Base-by-base conservation (phyloP, 2,888 invertebrate genomes). In the Pilophorus perplexus region DNA sequence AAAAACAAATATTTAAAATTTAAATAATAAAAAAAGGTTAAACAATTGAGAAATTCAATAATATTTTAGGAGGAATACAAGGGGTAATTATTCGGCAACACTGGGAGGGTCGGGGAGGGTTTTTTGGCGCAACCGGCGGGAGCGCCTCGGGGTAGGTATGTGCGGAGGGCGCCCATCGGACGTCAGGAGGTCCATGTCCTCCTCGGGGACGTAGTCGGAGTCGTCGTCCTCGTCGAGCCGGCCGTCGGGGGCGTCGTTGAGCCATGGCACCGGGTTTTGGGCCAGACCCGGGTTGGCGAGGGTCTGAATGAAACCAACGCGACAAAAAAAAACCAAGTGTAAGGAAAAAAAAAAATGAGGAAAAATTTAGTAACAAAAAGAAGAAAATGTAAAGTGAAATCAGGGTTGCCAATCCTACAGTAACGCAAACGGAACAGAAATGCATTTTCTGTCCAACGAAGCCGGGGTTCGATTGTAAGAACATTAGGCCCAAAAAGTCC, bases 221-320 rank as follows among this genome's bases (percentile, higher is more conserved):
- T 27, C 28, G 16, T 1, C 52, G 2, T 52, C 52, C 1, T 27
- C 52, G 25, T 4, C 27, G 52, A 25, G 14, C 28, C 3, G 16
- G 2, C 27, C 52, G 14, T 52, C 52, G 6, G 27, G 33, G 14
- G 22, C 25, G 28, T 50, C 50, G 3, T 27, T 10, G 4, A 8
- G 46, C 23, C 23, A 12, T 2, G 14, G 25, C 20, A 23, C 20
- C 2, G 46, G 12, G 46, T 25, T 25, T 23, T 46, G 46, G 1
- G 46, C 16, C 16, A 28, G 25, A 28, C 18, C 52, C 27, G 52
- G n/a, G n/a, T n/a, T 18, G 16, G 52, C 27, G 10, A 52, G 28
- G 16, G 28, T 52, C 52, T 52, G 16, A 52, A 52, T 18, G 52
- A 52, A 52, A 52, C 25, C 33, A 12, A 27, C 22, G 28, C 4